Base-by-base conservation (phyloP, 2,888 invertebrate species). In the Hesperia comma region DNA sequence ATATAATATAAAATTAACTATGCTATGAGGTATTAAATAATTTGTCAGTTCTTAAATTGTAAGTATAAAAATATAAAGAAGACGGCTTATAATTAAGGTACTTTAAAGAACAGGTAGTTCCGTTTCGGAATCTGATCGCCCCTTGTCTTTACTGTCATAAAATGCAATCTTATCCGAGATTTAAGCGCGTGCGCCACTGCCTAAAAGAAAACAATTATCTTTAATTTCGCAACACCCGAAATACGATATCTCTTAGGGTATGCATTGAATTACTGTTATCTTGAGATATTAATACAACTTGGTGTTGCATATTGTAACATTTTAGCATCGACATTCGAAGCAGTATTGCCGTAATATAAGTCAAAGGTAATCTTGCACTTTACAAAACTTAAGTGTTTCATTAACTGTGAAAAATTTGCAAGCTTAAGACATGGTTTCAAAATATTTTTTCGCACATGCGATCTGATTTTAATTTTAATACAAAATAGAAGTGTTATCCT, bases 161-260 rank as follows among this genome's bases (percentile, higher is more conserved):
- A 81, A 79, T 79, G 81, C 74, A 78, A 79, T 81, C 76, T 73
- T 75, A 71, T 72, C 68, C 57, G 73, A 78, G 75, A 79, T 79
- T 79, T 74, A 78, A 82, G 76, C 78, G 75, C 78, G 79, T 79
- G 80, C 77, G 70, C 73, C 60, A 73, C 71, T 60, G 63, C 54
- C 69, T 79, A 81, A 81, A 85, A 80, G 74, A 80, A 82, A 79
- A 81, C 77, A 79, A 83, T 82, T 79, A 78, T 79, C 76, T 80
- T 77, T 84, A 83, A 85, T 82, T 85, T 80, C 70, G 84, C 82
- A 82, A 85, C 82, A 82, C 82, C 79, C 81, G 72, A 81, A 83
- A 81, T 79, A 72, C 77, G 74, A 77, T 79, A 75, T 79, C 74
- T 63, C 77, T 80, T 84, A 82, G 80, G 83, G 83, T 81, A 75